Evolutionary conservation across 2,888 invertebrate genomes (phyloP), one percentile per base, ranked within the genome.

Genomic region (Thyatira batis): DNA sequence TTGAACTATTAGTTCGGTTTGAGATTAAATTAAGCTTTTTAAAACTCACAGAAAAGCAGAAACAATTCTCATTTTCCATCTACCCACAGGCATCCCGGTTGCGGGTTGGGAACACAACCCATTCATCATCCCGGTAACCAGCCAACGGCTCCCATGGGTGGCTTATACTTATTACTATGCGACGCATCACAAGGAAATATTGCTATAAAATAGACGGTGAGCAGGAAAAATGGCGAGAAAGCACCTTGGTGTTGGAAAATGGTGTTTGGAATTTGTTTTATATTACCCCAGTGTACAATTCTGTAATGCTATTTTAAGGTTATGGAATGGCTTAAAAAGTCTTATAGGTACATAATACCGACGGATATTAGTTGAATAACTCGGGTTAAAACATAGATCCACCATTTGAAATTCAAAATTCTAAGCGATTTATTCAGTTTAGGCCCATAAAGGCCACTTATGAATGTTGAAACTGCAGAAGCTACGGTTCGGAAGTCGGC

Each of bases 191-290:
- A 30, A 49, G 30, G 49, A 30, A 27, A 49, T 49, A 30, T 20
- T 48, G 10, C 27, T 27, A 49, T 49, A 17, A 39, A 39, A 39
- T 39, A 13, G 49, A 30, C 20, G 49, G 30, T 49, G 30, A 30
- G 20, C n/a, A 49, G 20, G 49, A 49, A 49, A 27, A 49, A 49
- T 20, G 6, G 39, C 17, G 39, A 39, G 33, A 39, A 39, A 39
- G 17, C 39, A 2, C 39, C 13, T 8, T 0, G 8, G 13, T 39
- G 39, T 5, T 8, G 13, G 1, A 17, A 3, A 13, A 17, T 39
- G n/a, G 2, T 39, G 0, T 39, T 17, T 39, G 8, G 8, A 39
- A 17, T 39, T 39, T 39, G 39, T 39, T 11, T 39, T 39, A 17
- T 39, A 39, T 39, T 17, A 17, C 39, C 17, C n/a, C 17, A 1